Evolutionary conservation across 2,113 vertebrate genomes (phyloP), one percentile per base, ranked within the genome.

Genomic region (Myotis brandtii): DNA sequence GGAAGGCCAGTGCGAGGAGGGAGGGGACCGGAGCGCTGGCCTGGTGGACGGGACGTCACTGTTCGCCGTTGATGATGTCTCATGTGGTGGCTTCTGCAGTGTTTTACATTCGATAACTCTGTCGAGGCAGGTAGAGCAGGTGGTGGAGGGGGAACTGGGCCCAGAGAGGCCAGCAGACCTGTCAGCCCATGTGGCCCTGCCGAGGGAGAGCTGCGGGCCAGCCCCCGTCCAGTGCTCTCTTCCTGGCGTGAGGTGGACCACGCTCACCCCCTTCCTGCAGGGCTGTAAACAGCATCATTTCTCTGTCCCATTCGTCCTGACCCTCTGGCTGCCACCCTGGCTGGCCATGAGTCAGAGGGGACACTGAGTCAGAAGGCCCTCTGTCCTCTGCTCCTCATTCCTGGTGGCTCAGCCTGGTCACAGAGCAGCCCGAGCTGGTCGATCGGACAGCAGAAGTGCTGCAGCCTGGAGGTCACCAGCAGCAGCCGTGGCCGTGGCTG

Each of bases 11-110:
- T 1, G 1, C 1, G 7, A 9, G 27, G 32, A 62, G 52, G 30
- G n/a, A 13, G 2, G 0, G 34, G 20, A 6, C 75, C 3, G 2
- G 93, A 37, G 37, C 0, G 0, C 72, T 27, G 80, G 37, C 52
- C 25, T 37, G 27, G 54, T 20, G n/a, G 18, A 18, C 1, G 10
- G 34, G 37, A 27, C 6, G 0, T 67, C 81, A 10, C 30, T 0
- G 0, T 21, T 3, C 34, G 43, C 30, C 3, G 0, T 20, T 5
- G 40, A 8, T 23, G 30, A 2, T 13, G 4, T 48, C 50, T 2
- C 40, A 1, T 8, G 13, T 11, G 0, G 0, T 32, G 40, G 43
- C 69, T 43, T 12, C 9, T 21, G 0, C 4, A 1, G 8, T 18
- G 7, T 18, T 16, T 54, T 20, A 3, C 8, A 9, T 75, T 23